These are phyloP conservation scores for Strigamia transsilvanica DNA, from an alignment of 2,888 invertebrate genomes.

Conservation along the genomic window DNA sequence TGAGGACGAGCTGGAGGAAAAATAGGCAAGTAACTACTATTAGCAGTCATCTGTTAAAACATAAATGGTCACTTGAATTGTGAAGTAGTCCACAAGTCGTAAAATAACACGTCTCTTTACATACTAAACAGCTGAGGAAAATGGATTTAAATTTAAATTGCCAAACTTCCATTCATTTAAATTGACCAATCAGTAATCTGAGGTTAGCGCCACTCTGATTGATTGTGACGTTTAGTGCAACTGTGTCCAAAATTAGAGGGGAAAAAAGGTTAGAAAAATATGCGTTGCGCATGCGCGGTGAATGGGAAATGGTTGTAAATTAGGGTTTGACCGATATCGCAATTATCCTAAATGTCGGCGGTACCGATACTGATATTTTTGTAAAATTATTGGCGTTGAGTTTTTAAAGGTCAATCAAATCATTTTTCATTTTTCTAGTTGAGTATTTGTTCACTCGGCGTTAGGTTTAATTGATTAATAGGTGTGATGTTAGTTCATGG, in stretches of 20 bases:
- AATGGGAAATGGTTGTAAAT: too few relatives aligned
- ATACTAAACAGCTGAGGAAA: conserved; percentile 34
- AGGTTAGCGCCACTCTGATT: too few relatives aligned
- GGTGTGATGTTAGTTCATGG: neutral
- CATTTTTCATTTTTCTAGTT: too few relatives aligned
- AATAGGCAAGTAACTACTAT: conserved; percentile 33
- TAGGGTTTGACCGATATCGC: too few relatives aligned
- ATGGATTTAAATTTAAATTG: conserved; percentile 34
- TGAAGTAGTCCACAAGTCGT: conserved; percentile 42
- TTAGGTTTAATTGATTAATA: neutral
- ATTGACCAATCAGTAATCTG: too few relatives aligned
- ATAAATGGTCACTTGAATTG: conserved; percentile 49
- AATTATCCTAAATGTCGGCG: too few relatives aligned
- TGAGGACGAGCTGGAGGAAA: neutral
- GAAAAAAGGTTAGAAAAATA: too few relatives aligned
- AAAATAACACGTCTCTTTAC: neutral
- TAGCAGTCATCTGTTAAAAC: conserved; percentile 42
- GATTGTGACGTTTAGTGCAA: neutral
- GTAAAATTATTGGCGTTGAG: too few relatives aligned
- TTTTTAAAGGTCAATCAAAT: too few relatives aligned
- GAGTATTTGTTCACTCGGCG: neutral
- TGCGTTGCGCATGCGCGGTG: too few relatives aligned
- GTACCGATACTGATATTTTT: too few relatives aligned
- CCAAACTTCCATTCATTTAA: neutral
- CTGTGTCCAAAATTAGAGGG: too few relatives aligned